These are phyloP conservation scores for Zaprionus ornatus DNA, from an alignment of 1,140 invertebrate genomes.

Conservation along the genomic window DNA sequence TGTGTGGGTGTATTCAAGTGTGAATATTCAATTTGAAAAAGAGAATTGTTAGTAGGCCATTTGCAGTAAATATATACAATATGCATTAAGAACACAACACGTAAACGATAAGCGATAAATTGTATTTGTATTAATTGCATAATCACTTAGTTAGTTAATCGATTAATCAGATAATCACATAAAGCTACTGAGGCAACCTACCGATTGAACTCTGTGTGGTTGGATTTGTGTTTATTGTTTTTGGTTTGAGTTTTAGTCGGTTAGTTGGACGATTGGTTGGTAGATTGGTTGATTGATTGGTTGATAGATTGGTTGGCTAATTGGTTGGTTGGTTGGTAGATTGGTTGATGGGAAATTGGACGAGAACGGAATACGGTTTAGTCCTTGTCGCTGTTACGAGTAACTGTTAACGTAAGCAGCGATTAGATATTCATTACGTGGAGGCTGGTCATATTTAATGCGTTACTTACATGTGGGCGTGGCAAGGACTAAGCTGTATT, in stretches of 20 bases:
- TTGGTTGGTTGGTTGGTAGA: constrained; percentile 19
- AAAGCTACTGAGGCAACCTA: constrained; percentile 51
- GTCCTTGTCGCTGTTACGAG: constrained; percentile 71
- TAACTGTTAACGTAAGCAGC: constrained; percentile 73
- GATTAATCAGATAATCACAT: constrained; percentile 20
- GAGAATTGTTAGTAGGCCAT: constrained; percentile 63
- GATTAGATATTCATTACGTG: constrained; percentile 48
- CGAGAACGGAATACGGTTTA: constrained; percentile 81
- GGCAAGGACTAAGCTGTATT: constrained; percentile 84
- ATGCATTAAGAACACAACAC: constrained; percentile 1
- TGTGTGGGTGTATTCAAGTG: constrained; percentile 22
- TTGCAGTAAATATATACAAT: constrained; percentile 22
- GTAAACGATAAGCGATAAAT: constrained; percentile 6
- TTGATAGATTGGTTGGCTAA: constrained; percentile 4
- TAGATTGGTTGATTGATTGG: constrained; percentile 9
- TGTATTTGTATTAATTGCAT: background rate
- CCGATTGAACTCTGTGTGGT: constrained; percentile 33
- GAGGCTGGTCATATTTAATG: constrained; percentile 48
- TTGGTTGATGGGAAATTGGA: constrained; percentile 29
- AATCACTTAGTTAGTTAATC: constrained; percentile 13
- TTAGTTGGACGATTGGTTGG: constrained; percentile 10
- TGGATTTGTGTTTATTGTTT: constrained; percentile 12
- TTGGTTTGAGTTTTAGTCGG: constrained; percentile 22
- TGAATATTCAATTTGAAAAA: constrained; percentile 30
- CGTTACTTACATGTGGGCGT: constrained; percentile 77